phyloP scores from a whole-genome alignment of 2,888 invertebrate genomes.

The Tinea semifulvella region DNA sequence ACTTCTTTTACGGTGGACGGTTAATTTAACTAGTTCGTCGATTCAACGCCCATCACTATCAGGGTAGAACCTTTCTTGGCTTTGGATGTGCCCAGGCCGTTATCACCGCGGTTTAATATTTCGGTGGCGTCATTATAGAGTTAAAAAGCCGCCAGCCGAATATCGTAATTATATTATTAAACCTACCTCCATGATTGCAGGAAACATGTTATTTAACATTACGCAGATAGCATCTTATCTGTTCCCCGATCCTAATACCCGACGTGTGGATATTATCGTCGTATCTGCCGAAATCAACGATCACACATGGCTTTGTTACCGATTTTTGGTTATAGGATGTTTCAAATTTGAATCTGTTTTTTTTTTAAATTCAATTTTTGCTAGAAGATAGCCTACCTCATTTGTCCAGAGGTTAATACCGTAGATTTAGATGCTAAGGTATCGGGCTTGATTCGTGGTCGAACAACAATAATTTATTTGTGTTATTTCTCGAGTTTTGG shows the following conservation, averaged over 20 bases:
- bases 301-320: constrained; percentile 21
- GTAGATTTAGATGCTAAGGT: too few species aligned
- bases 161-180: constrained; percentile 63
- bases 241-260: constrained; percentile 47
- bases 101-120: constrained; percentile 29
- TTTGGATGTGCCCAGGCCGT: too few species aligned
- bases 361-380: neutral
- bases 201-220: constrained; percentile 65
- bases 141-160: constrained; percentile 48
- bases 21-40: too few species aligned
- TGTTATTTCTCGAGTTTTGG: too few species aligned
- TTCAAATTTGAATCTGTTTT: neutral
- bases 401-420: too few species aligned
- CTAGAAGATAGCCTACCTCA: too few species aligned
- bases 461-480: too few species aligned
- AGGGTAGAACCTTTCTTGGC: too few species aligned
- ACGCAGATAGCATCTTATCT: constrained; percentile 59
- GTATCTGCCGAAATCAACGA: constrained; percentile 46
- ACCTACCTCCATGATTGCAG: constrained; percentile 62
- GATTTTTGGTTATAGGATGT: constrained; percentile 7
- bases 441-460: too few species aligned
- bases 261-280: constrained; percentile 64
- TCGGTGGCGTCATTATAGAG: constrained; percentile 30
- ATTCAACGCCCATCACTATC: too few species aligned
- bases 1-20: too few species aligned